Evolutionary conservation across 2,797 vertebrate genomes (phyloP).

Genomic region (Danio albolineatus): DNA sequence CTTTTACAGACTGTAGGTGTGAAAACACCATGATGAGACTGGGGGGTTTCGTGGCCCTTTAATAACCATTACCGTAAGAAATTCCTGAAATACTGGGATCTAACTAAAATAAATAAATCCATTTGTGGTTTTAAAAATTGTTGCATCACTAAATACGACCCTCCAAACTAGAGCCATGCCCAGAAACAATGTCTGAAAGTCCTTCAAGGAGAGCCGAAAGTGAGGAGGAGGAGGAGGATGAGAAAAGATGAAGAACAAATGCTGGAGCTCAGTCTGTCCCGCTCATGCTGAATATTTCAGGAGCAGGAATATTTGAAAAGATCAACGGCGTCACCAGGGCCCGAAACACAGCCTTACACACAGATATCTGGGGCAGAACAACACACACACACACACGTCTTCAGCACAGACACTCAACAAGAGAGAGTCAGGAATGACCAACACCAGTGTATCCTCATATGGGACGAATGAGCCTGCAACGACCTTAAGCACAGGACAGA

Average conservation of each 20-base stretch:
- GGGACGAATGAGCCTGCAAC: background rate
- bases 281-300: slow-evolving; percentile 52
- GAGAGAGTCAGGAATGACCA: background rate
- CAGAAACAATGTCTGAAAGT: slow-evolving; percentile 28
- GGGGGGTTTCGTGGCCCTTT: no score
- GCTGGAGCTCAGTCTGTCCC: background rate
- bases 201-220: background rate
- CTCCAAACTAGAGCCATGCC: background rate
- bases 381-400: background rate
- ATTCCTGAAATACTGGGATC: no score
- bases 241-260: background rate
- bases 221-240: background rate
- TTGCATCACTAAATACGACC: background rate
- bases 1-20: no score
- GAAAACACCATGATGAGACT: no score
- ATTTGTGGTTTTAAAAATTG: background rate
- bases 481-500: background rate
- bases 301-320: slow-evolving; percentile 48
- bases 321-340: background rate
- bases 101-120: background rate
- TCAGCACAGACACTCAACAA: background rate
- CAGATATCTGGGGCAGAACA: background rate
- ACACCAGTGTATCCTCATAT: background rate
- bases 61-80: no score
- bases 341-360: background rate